Evolutionary conservation across 2,113 vertebrate species (phyloP), one percentile per base, ranked within the genome.

Genomic region (Colius striatus): DNA sequence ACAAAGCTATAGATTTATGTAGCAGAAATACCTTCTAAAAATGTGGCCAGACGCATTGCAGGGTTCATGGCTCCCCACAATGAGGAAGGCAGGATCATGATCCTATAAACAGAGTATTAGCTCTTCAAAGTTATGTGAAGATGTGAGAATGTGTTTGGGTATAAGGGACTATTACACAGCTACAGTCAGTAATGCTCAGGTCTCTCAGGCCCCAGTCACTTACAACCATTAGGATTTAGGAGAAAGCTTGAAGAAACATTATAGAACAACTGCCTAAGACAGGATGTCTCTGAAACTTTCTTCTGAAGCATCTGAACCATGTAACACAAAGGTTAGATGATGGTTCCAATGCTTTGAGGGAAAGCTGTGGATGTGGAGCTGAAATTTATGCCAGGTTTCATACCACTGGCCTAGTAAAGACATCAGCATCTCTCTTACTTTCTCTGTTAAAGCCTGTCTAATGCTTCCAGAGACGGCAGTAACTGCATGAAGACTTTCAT

Each of bases 11-110:
- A 32, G 0, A 18, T 47, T 89, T 79, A 25, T 68, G 34, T 27
- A 77, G 55, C 68, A 89, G 5, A 32, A 11, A 65, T 13, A 36
- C 2, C 10, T 45, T 29, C 71, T 77, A 21, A 71, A 93, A 74
- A 72, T 18, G 11, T 27, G 22, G 14, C 3, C 34, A 81, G 34
- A 23, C 18, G 16, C 18, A 51, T 29, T 66, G 70, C 43, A 67
- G 20, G 6, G 43, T 18, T 20, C 2, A 0, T 32, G 72, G 27
- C 17, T 88, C 48, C 70, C 23, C 36, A 58, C 47, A 90, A 77
- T 2, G 1, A 16, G 6, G 21, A 30, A 76, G 9, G 7, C 6
- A 38, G n/a, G 20, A 55, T 50, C 34, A 51, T 2, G 2, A 3
- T 9, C 19, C n/a, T 57, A 6, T 5, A 14, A 30, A 53, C 8